phyloP scores from a whole-genome alignment of 2,888 invertebrate genomes.

The Xanthorhoe designata region DNA sequence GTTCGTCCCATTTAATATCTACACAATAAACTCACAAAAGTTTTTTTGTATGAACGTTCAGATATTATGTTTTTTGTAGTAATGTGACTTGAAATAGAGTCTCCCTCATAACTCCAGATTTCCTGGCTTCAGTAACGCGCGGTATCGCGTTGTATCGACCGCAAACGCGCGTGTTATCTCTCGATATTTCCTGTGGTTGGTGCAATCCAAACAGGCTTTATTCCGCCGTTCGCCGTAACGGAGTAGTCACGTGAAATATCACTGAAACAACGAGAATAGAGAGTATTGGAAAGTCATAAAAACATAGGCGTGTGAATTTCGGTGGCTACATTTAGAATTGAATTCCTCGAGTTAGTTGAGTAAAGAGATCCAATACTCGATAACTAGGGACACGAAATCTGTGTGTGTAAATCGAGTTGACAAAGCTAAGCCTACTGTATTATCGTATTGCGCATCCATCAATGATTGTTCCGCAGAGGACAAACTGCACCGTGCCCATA shows the following conservation, averaged over 20 bases:
- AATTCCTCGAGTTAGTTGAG: constrained; percentile 5
- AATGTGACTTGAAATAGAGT: not conserved
- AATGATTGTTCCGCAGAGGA: not conserved
- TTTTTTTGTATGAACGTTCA: not conserved
- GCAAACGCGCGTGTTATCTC: constrained; percentile 1
- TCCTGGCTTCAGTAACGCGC: not conserved
- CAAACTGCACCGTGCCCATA: not conserved
- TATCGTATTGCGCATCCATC: not conserved
- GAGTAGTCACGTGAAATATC: constrained; percentile 27
- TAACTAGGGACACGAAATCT: not conserved
- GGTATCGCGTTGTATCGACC: not conserved
- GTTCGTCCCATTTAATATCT: not conserved
- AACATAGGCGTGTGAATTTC: constrained; percentile 20
- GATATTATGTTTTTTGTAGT: not conserved
- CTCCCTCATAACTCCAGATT: not conserved
- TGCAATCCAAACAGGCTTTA: constrained; percentile 28
- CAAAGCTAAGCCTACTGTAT: not conserved
- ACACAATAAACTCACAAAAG: not conserved
- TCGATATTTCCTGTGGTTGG: constrained; percentile 8
- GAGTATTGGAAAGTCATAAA: constrained; percentile 40
- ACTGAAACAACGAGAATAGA: constrained; percentile 28
- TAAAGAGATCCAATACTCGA: not conserved
- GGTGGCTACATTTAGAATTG: constrained; percentile 7
- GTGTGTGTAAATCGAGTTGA: not conserved
- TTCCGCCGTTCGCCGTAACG: constrained; percentile 21